phyloP scores from a whole-genome alignment of 2,113 vertebrate species.

The Sebastes schlegelii region DNA sequence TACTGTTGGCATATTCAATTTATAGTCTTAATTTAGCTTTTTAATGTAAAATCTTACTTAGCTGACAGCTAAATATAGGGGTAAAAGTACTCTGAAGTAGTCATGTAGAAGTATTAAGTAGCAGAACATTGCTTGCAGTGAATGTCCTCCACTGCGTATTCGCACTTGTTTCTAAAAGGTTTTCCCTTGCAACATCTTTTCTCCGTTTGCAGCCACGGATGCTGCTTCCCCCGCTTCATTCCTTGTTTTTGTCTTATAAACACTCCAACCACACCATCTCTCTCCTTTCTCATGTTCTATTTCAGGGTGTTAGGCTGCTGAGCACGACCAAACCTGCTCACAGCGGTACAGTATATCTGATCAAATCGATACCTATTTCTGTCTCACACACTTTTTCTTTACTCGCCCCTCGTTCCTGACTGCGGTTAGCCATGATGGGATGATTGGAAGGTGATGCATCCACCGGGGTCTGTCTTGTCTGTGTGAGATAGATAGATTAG shows the following conservation, averaged over 20 bases:
- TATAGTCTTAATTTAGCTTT: not conserved
- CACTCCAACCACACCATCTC: constrained; percentile 52
- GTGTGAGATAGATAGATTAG: constrained; percentile 67
- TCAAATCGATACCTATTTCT: constrained; percentile 76
- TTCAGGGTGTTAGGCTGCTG: constrained; percentile 64
- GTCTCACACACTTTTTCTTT: constrained; percentile 52
- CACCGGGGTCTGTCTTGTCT: constrained; percentile 51
- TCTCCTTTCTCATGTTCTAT: constrained; percentile 43
- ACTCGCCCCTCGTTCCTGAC: constrained; percentile 46
- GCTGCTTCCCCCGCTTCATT: constrained; percentile 8
- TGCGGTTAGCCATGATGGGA: constrained; percentile 50
- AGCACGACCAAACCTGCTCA: constrained; percentile 54
- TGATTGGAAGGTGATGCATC: constrained; percentile 71
- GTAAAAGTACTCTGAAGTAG: not conserved
- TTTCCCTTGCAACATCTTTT: not conserved
- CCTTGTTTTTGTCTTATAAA: constrained; percentile 44
- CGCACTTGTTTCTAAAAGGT: not conserved
- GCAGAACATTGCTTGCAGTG: not conserved
- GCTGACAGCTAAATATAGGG: not conserved
- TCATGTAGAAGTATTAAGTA: not conserved
- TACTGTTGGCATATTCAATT: not conserved
- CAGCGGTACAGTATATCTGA: constrained; percentile 60
- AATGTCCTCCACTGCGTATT: not conserved
- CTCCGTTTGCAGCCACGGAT: constrained; percentile 3
- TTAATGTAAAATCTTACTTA: not conserved